Conservation (phyloP, 2,797 vertebrate genomes). For the Lacerta bilineata region DNA sequence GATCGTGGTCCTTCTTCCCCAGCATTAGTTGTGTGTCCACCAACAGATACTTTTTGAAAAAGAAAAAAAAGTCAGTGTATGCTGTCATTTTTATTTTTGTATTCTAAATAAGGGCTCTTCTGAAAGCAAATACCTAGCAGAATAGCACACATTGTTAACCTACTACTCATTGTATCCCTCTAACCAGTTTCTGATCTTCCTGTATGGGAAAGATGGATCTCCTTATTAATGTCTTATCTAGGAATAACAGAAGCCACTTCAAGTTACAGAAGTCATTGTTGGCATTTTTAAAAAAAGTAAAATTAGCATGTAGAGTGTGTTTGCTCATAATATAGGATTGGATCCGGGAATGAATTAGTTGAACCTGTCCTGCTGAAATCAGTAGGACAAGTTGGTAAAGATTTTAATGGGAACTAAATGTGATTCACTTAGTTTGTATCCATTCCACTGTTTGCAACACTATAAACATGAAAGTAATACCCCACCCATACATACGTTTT, state of each 20-base stretch:
- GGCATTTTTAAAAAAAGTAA: neutral
- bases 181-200: neutral
- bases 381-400: neutral
- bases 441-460: neutral
- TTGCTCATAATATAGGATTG: neutral
- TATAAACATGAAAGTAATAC: neutral
- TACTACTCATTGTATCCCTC: neutral
- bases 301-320: neutral
- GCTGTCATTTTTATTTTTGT: neutral
- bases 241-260: neutral
- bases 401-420: neutral
- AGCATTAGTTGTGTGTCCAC: constrained; percentile 86
- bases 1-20: constrained; percentile 82
- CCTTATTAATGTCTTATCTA: neutral
- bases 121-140: neutral
- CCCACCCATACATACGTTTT: neutral
- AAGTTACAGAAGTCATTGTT: neutral
- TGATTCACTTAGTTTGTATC: neutral
- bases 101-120: neutral
- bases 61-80: neutral
- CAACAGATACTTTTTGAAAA: constrained; percentile 84
- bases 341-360: neutral
- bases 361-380: too few relatives aligned
- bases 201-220: neutral
- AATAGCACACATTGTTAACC: neutral